Conservation (phyloP, 2,888 invertebrate species). For the Nomada flava region DNA sequence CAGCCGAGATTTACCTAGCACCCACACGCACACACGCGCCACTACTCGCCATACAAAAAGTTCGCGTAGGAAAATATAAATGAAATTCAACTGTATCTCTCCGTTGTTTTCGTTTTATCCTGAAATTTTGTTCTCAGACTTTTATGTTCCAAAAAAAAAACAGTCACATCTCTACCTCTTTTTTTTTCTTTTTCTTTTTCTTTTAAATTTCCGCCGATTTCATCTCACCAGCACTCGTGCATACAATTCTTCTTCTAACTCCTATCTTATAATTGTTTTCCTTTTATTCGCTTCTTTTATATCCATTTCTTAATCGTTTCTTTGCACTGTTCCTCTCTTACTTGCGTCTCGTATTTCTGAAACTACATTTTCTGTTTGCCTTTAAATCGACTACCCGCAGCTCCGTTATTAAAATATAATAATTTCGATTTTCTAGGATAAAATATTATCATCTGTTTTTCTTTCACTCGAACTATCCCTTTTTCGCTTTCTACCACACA, state of each 20-base stretch:
- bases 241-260: not conserved
- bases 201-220: not conserved
- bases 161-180: constrained; percentile 30
- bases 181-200: not conserved
- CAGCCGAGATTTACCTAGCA: constrained; percentile 44
- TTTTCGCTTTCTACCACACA: too few species aligned
- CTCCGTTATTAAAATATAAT: constrained; percentile 77
- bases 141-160: constrained; percentile 63
- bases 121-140: constrained; percentile 67
- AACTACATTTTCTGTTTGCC: constrained; percentile 10
- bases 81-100: constrained; percentile 67
- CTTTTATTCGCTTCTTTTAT: constrained; percentile 3
- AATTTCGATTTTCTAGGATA: constrained; percentile 73
- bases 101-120: constrained; percentile 31
- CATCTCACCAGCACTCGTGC: not conserved
- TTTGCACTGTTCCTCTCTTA: constrained; percentile 27
- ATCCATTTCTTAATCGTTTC: constrained; percentile 9
- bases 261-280: not conserved
- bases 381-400: constrained; percentile 55
- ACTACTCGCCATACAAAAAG: constrained; percentile 67
- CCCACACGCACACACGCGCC: constrained; percentile 50
- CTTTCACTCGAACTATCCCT: constrained; percentile 6
- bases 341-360: not conserved
- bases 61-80: constrained; percentile 77
- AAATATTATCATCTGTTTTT: constrained; percentile 59